A percentile compares a stretch with the other conserved stretches of the same genome.
Evolutionary conservation across 2,113 vertebrate genomes (phyloP).

Genomic region (Cichladusa arquata): DNA sequence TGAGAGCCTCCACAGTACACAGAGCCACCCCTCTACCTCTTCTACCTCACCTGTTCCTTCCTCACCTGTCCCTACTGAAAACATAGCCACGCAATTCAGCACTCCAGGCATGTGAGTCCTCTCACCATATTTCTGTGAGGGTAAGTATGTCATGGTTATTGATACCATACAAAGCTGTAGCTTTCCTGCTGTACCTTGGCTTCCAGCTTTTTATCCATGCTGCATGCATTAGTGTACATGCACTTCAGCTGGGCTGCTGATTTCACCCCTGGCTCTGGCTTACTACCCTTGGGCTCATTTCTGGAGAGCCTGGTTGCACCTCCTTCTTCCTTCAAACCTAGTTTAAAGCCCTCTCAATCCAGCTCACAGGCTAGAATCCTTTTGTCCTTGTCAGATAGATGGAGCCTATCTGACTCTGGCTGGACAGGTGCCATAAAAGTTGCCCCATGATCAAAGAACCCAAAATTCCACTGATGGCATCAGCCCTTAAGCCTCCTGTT

Average conservation of each 20-base stretch:
- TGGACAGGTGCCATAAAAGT: background rate
- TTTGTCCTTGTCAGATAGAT: background rate
- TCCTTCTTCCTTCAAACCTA: background rate
- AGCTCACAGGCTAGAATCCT: background rate
- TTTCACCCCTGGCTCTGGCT: background rate
- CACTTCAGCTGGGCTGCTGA: background rate
- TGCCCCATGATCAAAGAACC: background rate
- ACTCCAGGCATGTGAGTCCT: too few species aligned
- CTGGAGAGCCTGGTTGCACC: background rate
- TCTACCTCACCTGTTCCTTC: too few species aligned
- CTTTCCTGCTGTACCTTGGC: background rate
- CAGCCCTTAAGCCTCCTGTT: background rate
- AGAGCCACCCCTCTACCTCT: too few species aligned
- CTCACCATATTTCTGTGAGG: too few species aligned
- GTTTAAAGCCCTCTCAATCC: background rate
- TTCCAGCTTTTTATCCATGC: background rate
- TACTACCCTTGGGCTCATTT: background rate
- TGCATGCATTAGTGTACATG: too few species aligned
- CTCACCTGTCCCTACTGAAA: too few species aligned
- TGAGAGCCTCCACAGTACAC: too few species aligned
- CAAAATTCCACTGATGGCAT: background rate
- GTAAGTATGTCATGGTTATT: too few species aligned
- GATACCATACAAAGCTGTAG: too few species aligned
- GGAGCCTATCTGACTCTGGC: background rate
- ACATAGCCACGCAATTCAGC: too few species aligned